Base-by-base conservation (phyloP, 2,797 vertebrate genomes). In the Cuniculus paca region DNA sequence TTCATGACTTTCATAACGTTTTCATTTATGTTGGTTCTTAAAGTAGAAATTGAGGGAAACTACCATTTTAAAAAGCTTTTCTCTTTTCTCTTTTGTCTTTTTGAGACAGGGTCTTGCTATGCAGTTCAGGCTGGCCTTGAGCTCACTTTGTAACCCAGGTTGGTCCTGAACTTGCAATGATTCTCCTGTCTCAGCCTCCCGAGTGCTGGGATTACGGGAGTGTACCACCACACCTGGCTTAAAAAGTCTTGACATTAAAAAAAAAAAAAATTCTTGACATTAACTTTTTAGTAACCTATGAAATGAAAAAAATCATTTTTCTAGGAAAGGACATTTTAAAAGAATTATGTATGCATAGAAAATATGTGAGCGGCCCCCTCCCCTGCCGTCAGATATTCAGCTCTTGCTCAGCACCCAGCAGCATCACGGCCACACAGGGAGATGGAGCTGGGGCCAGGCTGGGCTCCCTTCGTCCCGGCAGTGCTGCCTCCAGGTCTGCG, bases 381-480 rank as follows among this genome's bases (percentile, higher is more conserved):
- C 28, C 61, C 63, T 4, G 19, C 34, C 6, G 1, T 60, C 19
- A 45, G 81, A 8, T 20, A 6, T 8, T 5, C 2, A 60, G 16
- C 70, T 28, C 34, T 26, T 26, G 36, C 39, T 34, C 26, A 11
- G 45, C 13, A 84, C 28, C 48, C 34, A 6, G 79, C 4, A 12
- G 1, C 3, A 26, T 36, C 11, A 4, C 1, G 0, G 56, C 11
- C 20, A 31, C 22, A 0, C 39, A 2, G 9, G 58, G 0, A 3
- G 1, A 8, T 34, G n/a, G 54, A 70, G 75, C 65, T 1, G 3
- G 34, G 13, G 48, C 28, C 50, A 45, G 50, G 58, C 4, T 0
- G 4, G 10, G 52, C 45, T 28, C 34, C 65, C 12, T 31, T 1
- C 14, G 0, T 12, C 45, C 54, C 4, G 0, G 28, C 81, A 17